These are phyloP conservation scores for Amphipyra tragopoginis DNA, from an alignment of 2,888 invertebrate genomes.

Conservation along the genomic window DNA sequence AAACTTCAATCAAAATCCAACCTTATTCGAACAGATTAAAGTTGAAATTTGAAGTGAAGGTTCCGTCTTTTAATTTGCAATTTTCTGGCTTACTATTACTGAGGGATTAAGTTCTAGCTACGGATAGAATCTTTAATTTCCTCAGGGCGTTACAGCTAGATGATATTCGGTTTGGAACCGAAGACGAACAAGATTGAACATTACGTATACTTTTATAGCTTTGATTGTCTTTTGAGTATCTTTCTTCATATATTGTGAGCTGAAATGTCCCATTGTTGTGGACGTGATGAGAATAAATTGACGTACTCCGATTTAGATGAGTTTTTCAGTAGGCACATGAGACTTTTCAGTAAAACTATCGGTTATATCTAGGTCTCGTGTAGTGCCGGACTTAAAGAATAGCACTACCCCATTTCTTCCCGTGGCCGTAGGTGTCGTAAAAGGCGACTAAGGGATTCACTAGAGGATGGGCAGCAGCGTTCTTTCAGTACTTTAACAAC, in stretches of 20 bases:
- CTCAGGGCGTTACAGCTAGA: constrained; percentile 78
- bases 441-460: too few relatives aligned
- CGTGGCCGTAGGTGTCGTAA: too few relatives aligned
- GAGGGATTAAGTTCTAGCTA: constrained; percentile 84
- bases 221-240: constrained; percentile 39
- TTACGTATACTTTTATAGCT: constrained; percentile 57
- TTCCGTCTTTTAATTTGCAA: constrained; percentile 84
- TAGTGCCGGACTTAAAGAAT: too few relatives aligned
- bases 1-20: constrained; percentile 43
- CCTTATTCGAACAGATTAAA: constrained; percentile 47
- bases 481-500: too few relatives aligned
- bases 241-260: constrained; percentile 31
- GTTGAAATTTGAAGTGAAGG: constrained; percentile 42
- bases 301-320: constrained; percentile 17
- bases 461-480: too few relatives aligned
- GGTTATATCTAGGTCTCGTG: too few relatives aligned
- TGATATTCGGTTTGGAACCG: constrained; percentile 75
- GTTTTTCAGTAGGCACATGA: not conserved
- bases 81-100: constrained; percentile 85
- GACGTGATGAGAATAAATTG: constrained; percentile 38
- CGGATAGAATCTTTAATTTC: constrained; percentile 89
- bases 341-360: too few relatives aligned
- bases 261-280: constrained; percentile 49
- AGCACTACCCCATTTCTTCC: too few relatives aligned
- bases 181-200: constrained; percentile 57